Evolutionary conservation across 1,140 invertebrate genomes (phyloP), one percentile per base, ranked within the genome.

Genomic region (Drosophila ananassae): DNA sequence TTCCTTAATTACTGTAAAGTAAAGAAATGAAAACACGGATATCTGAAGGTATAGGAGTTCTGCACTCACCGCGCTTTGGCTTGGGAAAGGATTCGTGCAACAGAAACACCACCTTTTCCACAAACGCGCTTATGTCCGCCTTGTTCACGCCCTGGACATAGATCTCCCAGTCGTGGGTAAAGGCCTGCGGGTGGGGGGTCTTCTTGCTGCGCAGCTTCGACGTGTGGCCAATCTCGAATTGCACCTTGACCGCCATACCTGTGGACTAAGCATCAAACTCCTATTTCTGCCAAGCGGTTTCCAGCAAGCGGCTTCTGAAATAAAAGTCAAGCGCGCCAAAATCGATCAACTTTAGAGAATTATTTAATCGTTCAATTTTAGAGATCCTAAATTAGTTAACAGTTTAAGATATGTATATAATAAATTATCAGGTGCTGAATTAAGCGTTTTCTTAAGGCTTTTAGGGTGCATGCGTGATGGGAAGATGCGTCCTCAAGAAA

Each of bases 151-250:
- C 98, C 55, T 96, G 94, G 3, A 99, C 97, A 94, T 97, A 99
- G n/a, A 99, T 95, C 92, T 97, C 97, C 98, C 98, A 99, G 91
- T 99, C 98, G 93, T 99, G 98, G 73, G 98, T 99, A 85, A 97
- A 98, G 12, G 97, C 97, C 92, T 98, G 96, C 13, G 94, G 94
- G 59, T 87, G 77, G 24, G 72, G 71, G 7, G 97, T 98, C 66
- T 94, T 94, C 89, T 96, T 96, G 13, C 94, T 94, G 80, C 96
- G 94, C 68, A 98, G 92, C 51, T 94, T 94, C 67, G 98, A 97
- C 89, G 95, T 94, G 92, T 99, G 98, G 34, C 98, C 98, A 91
- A 98, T 96, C 93, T 98, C 97, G 85, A 99, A 94, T 87, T 95
- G 96, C 61, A 98, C 96, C 92, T 95, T 95, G 73, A 98, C 95